Percentiles rank a stretch among this genome's conserved stretches.
Conservation (phyloP, 2,888 invertebrate species). For the Entomobrya multifasciata region DNA sequence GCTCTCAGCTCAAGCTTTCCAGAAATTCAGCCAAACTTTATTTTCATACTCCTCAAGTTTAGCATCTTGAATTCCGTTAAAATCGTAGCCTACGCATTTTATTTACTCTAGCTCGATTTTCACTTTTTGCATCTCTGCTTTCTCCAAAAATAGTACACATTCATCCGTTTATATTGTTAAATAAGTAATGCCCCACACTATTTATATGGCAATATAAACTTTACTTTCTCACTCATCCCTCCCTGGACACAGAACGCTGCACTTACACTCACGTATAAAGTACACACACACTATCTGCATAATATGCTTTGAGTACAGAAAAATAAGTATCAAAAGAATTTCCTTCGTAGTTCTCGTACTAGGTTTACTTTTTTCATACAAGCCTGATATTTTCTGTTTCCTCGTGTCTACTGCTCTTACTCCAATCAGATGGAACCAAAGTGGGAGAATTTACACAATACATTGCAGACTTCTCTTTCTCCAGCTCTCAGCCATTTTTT, state of each 20-base stretch:
- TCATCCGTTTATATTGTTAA: background rate
- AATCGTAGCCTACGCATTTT: background rate
- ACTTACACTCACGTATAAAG: background rate
- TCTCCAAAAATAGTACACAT: background rate
- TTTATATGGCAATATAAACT: background rate
- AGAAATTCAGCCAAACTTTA: background rate
- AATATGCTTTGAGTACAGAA: no score
- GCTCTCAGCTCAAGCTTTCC: no score
- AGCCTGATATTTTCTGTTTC: no score
- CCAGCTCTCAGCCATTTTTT: no score
- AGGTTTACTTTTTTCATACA: no score
- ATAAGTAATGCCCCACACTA: background rate
- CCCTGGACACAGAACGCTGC: background rate
- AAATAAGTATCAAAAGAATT: no score
- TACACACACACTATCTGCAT: no score
- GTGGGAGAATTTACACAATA: no score
- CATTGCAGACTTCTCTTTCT: no score
- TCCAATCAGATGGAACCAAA: background rate
- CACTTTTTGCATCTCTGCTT: background rate
- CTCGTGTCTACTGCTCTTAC: no score
- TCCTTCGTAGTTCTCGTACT: no score
- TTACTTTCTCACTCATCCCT: background rate
- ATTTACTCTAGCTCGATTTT: background rate
- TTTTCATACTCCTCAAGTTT: background rate
- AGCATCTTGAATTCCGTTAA: background rate